A percentile compares a stretch with the other conserved stretches of the same genome.
These are phyloP conservation scores for Gymnogyps californianus DNA, from an alignment of 2,113 vertebrate species.

Conservation along the genomic window DNA sequence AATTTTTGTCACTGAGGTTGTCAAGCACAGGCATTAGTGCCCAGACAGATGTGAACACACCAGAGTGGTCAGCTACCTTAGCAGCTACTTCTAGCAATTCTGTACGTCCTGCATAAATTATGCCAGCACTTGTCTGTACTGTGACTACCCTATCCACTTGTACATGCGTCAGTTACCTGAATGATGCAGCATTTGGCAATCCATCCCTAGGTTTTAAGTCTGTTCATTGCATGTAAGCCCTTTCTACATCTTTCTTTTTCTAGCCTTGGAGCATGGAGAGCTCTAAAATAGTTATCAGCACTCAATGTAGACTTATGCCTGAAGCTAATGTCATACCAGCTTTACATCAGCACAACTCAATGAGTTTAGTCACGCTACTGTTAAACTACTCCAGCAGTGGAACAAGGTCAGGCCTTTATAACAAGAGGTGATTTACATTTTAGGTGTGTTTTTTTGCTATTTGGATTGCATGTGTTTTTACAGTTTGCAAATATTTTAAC, in stretches of 20 bases:
- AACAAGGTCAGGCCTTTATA: neutral
- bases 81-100: neutral
- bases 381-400: neutral
- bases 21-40: neutral
- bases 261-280: neutral
- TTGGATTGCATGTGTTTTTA: neutral
- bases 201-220: neutral
- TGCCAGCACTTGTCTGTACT: neutral
- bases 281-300: neutral
- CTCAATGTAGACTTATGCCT: neutral
- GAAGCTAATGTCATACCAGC: neutral
- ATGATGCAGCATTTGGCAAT: neutral
- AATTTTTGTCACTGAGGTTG: neutral
- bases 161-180: fast-evolving
- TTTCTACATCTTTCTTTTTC: neutral
- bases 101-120: neutral
- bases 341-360: neutral
- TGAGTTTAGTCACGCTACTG: neutral
- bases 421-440: neutral
- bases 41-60: neutral
- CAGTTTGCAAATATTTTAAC: neutral
- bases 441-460: neutral
- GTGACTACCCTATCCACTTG: fast-evolving
- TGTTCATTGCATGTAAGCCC: neutral
- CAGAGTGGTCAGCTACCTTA: neutral